Evolutionary conservation across 2,113 vertebrate species (phyloP).

Genomic region (Atrichornis clamosus): DNA sequence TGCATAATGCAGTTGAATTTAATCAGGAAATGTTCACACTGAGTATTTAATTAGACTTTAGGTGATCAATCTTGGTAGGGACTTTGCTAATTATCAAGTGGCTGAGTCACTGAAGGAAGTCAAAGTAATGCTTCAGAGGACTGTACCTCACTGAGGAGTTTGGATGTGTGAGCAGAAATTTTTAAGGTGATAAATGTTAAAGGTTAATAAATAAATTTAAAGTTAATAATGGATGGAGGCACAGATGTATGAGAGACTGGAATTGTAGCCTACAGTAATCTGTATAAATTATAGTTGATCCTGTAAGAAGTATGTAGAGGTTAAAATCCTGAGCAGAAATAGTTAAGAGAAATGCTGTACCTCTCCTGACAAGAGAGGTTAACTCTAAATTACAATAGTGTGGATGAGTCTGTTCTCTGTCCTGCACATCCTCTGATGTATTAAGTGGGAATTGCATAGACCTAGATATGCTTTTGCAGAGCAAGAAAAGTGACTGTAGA

Average conservation of each 20-base stretch:
- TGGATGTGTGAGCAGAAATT: neutral
- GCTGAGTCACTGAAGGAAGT: conserved; percentile 8
- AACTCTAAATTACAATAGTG: neutral
- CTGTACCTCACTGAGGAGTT: neutral
- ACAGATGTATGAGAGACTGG: neutral
- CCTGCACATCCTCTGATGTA: neutral
- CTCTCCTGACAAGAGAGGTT: neutral
- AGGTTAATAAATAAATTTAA: neutral
- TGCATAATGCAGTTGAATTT: conserved; percentile 1
- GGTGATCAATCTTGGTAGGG: conserved; percentile 4
- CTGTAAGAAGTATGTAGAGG: neutral
- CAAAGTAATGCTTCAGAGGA: neutral
- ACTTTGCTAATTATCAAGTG: conserved; percentile 36
- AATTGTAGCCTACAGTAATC: neutral
- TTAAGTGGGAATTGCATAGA: neutral
- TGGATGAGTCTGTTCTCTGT: neutral
- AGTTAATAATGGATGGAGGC: neutral
- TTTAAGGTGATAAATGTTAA: neutral
- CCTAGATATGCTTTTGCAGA: neutral
- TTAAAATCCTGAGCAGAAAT: neutral
- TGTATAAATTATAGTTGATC: neutral
- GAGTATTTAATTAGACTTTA: conserved; percentile 34
- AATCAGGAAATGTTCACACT: conserved; percentile 16
- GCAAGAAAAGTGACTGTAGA: rapidly evolving
- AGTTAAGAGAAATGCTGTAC: neutral